phyloP scores from a whole-genome alignment of 2,797 vertebrate genomes.

The Falco columbarius region DNA sequence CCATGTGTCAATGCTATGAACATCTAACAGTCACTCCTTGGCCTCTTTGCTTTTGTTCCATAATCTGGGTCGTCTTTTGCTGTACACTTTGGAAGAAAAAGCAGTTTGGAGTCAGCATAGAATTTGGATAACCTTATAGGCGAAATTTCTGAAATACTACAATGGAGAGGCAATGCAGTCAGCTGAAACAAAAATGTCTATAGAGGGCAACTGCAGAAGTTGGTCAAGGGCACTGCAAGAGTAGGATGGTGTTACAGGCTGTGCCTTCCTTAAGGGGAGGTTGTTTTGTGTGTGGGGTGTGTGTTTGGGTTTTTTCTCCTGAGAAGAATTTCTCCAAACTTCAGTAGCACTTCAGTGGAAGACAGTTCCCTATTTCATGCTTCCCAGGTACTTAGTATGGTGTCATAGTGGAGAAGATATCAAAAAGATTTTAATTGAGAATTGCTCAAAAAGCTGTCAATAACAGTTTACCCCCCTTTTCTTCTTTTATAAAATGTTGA shows the following conservation, averaged over 20 bases:
- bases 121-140: background rate
- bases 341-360: background rate
- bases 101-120: background rate
- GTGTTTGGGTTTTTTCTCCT: no score
- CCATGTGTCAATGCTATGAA: background rate
- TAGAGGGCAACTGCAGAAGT: background rate
- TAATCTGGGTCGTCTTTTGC: background rate
- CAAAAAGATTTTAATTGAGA: background rate
- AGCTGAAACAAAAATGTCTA: background rate
- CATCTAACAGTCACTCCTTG: background rate
- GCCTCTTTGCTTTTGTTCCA: background rate
- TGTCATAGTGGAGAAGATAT: background rate
- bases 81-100: background rate
- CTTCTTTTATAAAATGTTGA: background rate
- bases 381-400: background rate
- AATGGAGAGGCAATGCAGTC: background rate
- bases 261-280: background rate
- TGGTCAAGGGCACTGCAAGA: background rate
- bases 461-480: background rate
- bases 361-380: background rate
- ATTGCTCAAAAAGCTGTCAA: background rate
- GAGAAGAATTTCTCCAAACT: background rate
- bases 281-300: no score
- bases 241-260: background rate
- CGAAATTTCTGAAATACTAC: background rate